Evolutionary conservation across 2,797 vertebrate genomes (phyloP), one percentile per base, ranked within the genome.

Genomic region (Natrix natrix): DNA sequence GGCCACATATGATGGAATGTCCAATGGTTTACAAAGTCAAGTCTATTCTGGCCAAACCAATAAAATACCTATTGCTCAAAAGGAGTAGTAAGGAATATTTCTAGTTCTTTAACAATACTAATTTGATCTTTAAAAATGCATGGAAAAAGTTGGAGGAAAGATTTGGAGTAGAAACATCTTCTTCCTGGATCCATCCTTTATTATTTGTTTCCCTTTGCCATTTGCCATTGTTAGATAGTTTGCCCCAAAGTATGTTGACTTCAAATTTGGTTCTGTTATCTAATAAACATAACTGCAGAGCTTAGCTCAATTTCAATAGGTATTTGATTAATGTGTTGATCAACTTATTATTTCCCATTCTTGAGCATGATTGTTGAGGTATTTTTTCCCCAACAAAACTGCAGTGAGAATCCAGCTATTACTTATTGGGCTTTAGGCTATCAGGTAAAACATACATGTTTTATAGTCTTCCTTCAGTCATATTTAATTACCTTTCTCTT

Each of bases 291-390:
- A 26, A 69, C 11, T 8, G 5, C 26, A 43, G 32, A 57, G 26
- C 37, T 83, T 83, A 37, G 60, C 16, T 61, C 59, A 89, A 17
- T 60, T 61, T 89, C 26, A 54, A 56, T 20, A 54, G 20, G 20
- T 92, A 60, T 89, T 89, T 20, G 59, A n/a, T 60, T 89, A 10
- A 32, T 92, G 26, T 57, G 32, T 55, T 60, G 66, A 61, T 17
- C 66, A 60, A 57, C 88, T 89, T 74, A 60, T 89, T 92, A 60
- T 89, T 92, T 88, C 16, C 57, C 88, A 92, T 26, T n/a, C 20
- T 56, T 66, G 60, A 66, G 56, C 43, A 60, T 24, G 54, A 52
- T 26, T 61, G 24, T 20, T 83, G 61, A 60, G 60, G 12, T 69
- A 32, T 86, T 52, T 32, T 20, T 88, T 59, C 66, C 24, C 13